A percentile compares a stretch with the other conserved stretches of the same genome.
Evolutionary conservation across 2,888 invertebrate genomes (phyloP).

Genomic region (Andrena trimmerana): DNA sequence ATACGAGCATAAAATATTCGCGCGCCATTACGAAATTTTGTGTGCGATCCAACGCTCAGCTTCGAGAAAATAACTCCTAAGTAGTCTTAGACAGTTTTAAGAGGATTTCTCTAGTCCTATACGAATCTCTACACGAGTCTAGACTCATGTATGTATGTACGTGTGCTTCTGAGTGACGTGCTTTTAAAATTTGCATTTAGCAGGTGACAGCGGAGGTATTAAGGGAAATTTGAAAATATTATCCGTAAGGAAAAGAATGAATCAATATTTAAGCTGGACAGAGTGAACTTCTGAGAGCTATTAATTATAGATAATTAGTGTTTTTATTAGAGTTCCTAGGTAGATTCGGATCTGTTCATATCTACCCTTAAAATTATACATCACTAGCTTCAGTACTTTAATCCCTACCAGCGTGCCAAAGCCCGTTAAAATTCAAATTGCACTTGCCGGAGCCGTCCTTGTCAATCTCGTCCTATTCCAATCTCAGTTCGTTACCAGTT

Average conservation of each 20-base stretch:
- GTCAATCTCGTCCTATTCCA: not conserved
- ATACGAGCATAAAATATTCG: not conserved
- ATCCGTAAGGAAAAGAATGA: too few relatives aligned
- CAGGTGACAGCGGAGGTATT: too few relatives aligned
- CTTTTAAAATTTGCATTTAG: slow-evolving; percentile 23
- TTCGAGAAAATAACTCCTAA: slow-evolving; percentile 14
- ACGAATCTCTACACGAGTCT: not conserved
- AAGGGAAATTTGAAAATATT: too few relatives aligned
- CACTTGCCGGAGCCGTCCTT: not conserved
- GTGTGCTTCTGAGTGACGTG: slow-evolving; percentile 5
- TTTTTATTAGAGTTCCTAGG: too few relatives aligned
- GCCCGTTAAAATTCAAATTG: not conserved
- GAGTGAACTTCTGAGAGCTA: too few relatives aligned
- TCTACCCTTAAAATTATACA: not conserved
- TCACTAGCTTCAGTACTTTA: not conserved
- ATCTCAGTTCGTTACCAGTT: not conserved
- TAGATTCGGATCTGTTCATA: too few relatives aligned
- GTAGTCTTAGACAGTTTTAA: slow-evolving; percentile 26
- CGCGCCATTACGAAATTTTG: slow-evolving; percentile 10
- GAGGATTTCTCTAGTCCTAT: slow-evolving; percentile 28
- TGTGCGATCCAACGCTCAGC: not conserved
- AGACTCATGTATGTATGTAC: not conserved
- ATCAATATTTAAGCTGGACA: too few relatives aligned
- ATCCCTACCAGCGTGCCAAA: not conserved
- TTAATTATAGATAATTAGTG: too few relatives aligned